Evolutionary conservation across 1,140 invertebrate genomes (phyloP), one percentile per base, ranked within the genome.

Genomic region (Caenorhabditis latens): DNA sequence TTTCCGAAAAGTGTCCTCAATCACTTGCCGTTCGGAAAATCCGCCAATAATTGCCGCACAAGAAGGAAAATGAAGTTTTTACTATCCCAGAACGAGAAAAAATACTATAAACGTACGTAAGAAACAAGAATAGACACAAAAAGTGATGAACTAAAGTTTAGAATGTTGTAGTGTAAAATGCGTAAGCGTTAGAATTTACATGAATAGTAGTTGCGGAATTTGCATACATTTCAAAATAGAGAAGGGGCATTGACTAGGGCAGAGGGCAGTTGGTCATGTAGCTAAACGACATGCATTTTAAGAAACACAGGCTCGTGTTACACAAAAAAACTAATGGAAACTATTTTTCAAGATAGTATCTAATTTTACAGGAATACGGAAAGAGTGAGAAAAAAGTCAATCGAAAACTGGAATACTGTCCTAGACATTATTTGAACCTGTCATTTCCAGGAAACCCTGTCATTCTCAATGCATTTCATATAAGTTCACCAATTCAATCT

Each of bases 201-300:
- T 79, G 71, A 79, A 79, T 79, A 79, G 71, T 50, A 50, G 21
- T 50, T 13, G 8, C 71, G 53, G n/a, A 79, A 79, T 79, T 79
- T 79, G 71, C 71, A 79, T 79, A 50, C 71, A 79, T 79, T 79
- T 79, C 71, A 79, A 79, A 79, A 79, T 79, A 79, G 46, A 7
- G 16, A 32, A 40, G 40, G 46, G 40, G 40, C 42, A 71, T 43
- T 9, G 46, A 13, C 7, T 2, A 11, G 24, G 24, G 11, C 46
- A 24, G 14, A 24, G 8, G 40, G n/a, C 71, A 79, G 71, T 79
- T 50, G 71, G n/a, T 48, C 46, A 50, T 79, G 71, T 46, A 46
- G 46, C 13, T 50, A 50, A 46, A 79, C 40, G 7, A n/a, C 19
- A 79, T 79, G 71, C 43, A 79, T 79, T 79, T 79, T 0, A 24